These are phyloP conservation scores for Nyctalus aviator DNA, from an alignment of 2,797 vertebrate species.

Conservation along the genomic window DNA sequence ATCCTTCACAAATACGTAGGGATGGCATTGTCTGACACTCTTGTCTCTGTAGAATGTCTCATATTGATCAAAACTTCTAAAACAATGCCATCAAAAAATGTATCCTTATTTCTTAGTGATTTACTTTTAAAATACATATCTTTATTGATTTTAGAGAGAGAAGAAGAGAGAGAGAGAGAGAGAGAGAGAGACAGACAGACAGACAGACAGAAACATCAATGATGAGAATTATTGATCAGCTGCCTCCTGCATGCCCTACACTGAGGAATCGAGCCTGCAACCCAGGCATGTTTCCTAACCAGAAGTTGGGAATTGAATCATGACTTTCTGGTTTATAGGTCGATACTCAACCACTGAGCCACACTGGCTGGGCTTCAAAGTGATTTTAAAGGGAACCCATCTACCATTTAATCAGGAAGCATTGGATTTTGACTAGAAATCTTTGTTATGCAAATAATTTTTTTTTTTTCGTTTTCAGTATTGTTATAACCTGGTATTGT, in stretches of 20 bases:
- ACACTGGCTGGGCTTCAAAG: no score
- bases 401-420: constrained; percentile 32
- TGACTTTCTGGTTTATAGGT: no score
- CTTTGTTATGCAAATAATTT: not conserved
- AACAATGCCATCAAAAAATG: not conserved
- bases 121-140: not conserved
- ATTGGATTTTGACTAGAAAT: not conserved
- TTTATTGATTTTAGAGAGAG: no score
- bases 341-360: no score
- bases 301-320: no score
- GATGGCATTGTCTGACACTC: not conserved
- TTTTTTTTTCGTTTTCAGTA: not conserved
- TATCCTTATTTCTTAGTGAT: not conserved
- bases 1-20: constrained; percentile 16
- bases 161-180: no score
- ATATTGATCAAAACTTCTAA: constrained; percentile 8
- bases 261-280: no score
- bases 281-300: no score
- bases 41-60: not conserved
- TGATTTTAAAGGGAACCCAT: constrained; percentile 45
- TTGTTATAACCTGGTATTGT: not conserved
- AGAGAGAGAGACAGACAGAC: no score
- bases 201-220: no score
- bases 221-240: no score
- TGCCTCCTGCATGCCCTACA: no score